Percentiles rank a stretch among this genome's conserved stretches.
Conservation (phyloP, 2,888 invertebrate species). For the Metalampra italica region DNA sequence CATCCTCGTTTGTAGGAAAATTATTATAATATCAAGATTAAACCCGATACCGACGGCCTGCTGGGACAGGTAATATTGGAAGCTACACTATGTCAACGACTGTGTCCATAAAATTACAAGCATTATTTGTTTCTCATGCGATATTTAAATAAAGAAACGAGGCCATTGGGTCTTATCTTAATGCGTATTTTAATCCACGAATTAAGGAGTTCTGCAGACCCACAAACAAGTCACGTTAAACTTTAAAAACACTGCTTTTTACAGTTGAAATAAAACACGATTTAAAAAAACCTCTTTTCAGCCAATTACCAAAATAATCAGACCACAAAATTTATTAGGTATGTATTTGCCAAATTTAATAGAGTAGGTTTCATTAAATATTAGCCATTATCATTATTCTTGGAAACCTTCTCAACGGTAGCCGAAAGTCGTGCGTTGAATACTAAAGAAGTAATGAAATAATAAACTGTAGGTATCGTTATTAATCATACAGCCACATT, state of each 20-base stretch:
- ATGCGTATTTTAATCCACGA: background rate
- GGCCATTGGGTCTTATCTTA: background rate
- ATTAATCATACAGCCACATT: slow-evolving; percentile 15
- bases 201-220: background rate
- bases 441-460: no score
- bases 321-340: no score
- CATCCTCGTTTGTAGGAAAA: slow-evolving; percentile 24
- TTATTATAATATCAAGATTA: slow-evolving; percentile 21
- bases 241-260: no score
- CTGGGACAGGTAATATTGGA: slow-evolving; percentile 22
- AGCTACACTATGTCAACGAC: slow-evolving; percentile 24
- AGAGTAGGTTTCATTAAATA: no score
- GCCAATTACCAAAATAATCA: no score
- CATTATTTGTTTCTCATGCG: background rate
- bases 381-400: no score
- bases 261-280: no score
- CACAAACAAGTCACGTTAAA: background rate
- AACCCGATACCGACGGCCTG: slow-evolving; percentile 22
- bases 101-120: slow-evolving; percentile 18
- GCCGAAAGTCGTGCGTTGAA: no score
- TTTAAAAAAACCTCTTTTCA: no score
- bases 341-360: no score
- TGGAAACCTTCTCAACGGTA: no score
- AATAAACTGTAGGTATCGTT: background rate
- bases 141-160: slow-evolving; percentile 2